Evolutionary conservation across 2,113 vertebrate genomes (phyloP), one percentile per base, ranked within the genome.

Genomic region (Brachyhypopomus gauderio): DNA sequence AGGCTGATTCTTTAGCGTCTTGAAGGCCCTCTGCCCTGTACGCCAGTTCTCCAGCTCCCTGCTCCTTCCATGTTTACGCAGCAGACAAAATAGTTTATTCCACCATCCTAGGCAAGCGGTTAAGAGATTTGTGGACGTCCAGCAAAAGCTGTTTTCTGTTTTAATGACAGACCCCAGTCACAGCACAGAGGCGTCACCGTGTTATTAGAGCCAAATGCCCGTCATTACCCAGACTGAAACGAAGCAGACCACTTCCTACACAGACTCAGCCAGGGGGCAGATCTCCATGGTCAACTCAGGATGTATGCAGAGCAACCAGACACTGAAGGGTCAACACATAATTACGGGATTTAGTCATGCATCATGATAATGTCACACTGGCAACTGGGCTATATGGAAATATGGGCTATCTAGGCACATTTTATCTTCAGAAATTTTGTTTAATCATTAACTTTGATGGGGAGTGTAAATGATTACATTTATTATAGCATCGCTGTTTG

Each of bases 191-290:
- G 84, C 75, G 80, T 79, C 59, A 69, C 59, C 30, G 59, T 75
- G 77, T 79, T 79, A 83, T 86, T 84, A 87, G 62, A 73, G 79
- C 83, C 80, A 62, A 85, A 55, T 85, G 86, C 86, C 85, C 88
- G 36, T 85, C 83, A 85, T 77, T 82, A 56, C 84, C 80, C 71
- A 84, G 75, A 80, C 81, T 90, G 89, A 92, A 83, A 89, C 45
- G 85, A 59, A 70, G 85, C 89, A 92, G 89, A 87, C 83, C 78
- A 80, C 81, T 79, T 86, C 83, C 80, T 82, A 77, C 74, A 79
- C 23, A 45, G 62, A 71, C 83, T 69, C 55, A 72, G 69, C 72
- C 62, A 30, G 72, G 78, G 71, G 60, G 45, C 45, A 74, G 63
- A 55, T 48, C 79, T 66, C 79, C 66, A 30, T 12, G 71, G 71